Percentiles rank a stretch among this genome's conserved stretches.
These are phyloP conservation scores for Pterostichus niger DNA, from an alignment of 2,888 invertebrate genomes.

Conservation along the genomic window DNA sequence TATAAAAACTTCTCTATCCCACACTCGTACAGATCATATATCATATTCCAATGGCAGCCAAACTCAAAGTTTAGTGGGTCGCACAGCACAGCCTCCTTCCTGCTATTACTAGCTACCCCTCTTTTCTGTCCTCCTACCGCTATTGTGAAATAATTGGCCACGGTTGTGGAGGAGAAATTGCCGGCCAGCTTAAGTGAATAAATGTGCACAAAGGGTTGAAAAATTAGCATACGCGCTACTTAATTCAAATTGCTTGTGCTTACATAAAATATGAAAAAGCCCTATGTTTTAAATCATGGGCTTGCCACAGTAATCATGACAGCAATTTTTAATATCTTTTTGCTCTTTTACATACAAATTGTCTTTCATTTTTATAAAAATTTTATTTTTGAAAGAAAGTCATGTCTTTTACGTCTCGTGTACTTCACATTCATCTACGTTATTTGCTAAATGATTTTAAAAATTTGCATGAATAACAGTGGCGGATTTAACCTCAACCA, in stretches of 20 bases:
- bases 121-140: background rate
- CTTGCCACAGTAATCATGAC: background rate
- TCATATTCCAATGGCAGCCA: conserved; percentile 25
- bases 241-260: conserved; percentile 44
- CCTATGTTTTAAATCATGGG: conserved; percentile 5
- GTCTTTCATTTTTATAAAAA: conserved; percentile 17
- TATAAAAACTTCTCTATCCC: conserved; percentile 19
- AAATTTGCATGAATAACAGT: no score
- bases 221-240: conserved; percentile 47
- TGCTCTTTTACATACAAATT: conserved; percentile 36
- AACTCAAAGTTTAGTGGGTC: background rate
- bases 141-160: conserved; percentile 46
- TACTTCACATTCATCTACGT: background rate
- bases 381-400: background rate
- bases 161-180: background rate
- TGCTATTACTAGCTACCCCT: background rate
- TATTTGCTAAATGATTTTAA: no score
- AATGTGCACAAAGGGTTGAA: conserved; percentile 52
- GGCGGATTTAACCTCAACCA: no score
- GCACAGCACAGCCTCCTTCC: background rate
- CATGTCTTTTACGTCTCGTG: background rate
- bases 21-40: background rate
- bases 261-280: conserved; percentile 36
- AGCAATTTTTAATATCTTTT: conserved; percentile 16
- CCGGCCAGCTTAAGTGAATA: conserved; percentile 36